Base-by-base conservation (phyloP, 2,888 invertebrate genomes). In the Alcis repandata region DNA sequence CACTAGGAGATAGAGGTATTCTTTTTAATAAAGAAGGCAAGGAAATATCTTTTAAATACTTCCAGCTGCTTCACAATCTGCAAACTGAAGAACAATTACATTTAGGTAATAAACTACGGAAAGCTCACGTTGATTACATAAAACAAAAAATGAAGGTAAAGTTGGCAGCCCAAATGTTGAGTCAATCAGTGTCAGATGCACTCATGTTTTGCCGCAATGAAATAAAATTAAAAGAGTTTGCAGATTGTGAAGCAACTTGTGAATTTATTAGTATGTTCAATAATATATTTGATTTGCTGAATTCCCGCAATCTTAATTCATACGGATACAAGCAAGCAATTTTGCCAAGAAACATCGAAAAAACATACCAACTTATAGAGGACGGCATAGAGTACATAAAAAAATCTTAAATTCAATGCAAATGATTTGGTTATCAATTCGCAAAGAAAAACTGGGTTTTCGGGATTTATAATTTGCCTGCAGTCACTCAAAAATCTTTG, bases 221-320 rank as follows among this genome's bases (percentile, higher is more conserved):
- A 6, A n/a, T 27, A 7, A 48, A 48, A 32, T 27, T 48, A 19
- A 2, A 11, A n/a, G 27, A 27, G 20, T 48, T 48, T 48, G 8
- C 27, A 4, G n/a, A 48, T 8, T 48, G n/a, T 48, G 27, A n/a
- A n/a, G n/a, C n/a, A n/a, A n/a, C 27, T 48, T 11, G 48, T n/a
- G 27, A 48, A 27, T 48, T 48, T n/a, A 13, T 48, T n/a, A 22
- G 27, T n/a, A 27, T n/a, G n/a, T 27, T 48, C 3, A 48, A 48
- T 48, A 27, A 48, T 9, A 3, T 48, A 6, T 48, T 48, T 9
- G 48, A 48, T n/a, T 10, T 48, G 3, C n/a, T 48, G 32, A 48
- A 27, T 13, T n/a, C 7, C 8, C 3, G 36, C 3, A 36, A 36
- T 36, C 3, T 36, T 36, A 36, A 36, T 36, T 36, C 11, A n/a